Base-by-base conservation (phyloP, 2,113 vertebrate species). In the Pteropus alecto region DNA sequence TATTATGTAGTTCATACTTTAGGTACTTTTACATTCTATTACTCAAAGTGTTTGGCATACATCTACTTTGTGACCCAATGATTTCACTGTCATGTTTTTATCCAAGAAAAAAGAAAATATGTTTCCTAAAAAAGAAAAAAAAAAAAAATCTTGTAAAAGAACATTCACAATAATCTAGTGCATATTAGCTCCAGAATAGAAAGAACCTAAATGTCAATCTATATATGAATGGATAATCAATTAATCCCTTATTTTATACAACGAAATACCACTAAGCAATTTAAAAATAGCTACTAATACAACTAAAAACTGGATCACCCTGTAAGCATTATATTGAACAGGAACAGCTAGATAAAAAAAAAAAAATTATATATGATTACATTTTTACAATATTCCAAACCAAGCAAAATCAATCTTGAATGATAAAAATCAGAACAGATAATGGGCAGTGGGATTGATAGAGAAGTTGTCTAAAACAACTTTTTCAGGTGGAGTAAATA, bases 371-470 rank as follows among this genome's bases (percentile, higher is more conserved):
- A 71, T 7, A 21, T 19, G 28, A 58, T 79, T 79, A 2, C 14
- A n/a, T 60, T 95, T 93, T 28, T 43, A 48, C 38, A 13, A 21
- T 71, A 3, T 82, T 2, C 11, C 13, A 86, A 2, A 67, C 79
- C 9, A 70, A 91, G 4, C 35, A 76, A 85, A 88, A 21, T 7
- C 11, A 51, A 14, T 54, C 9, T n/a, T 60, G 35, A 3, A 7
- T 81, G 38, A 35, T 14, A 67, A 2, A 85, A 38, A 58, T 70
- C 14, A 67, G 26, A 77, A 65, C 13, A 73, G 16, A 65, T 48
- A 6, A 2, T 82, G 21, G 46, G 13, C 3, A 3, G 8, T 73
- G 16, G 7, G 13, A 14, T 0, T 28, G 35, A 67, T 10, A 1
- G 24, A 65, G 14, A 61, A 46, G 4, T 11, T 18, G 2, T 6